Base-by-base conservation (phyloP, 2,888 invertebrate species). In the Microdon myrmicae region DNA sequence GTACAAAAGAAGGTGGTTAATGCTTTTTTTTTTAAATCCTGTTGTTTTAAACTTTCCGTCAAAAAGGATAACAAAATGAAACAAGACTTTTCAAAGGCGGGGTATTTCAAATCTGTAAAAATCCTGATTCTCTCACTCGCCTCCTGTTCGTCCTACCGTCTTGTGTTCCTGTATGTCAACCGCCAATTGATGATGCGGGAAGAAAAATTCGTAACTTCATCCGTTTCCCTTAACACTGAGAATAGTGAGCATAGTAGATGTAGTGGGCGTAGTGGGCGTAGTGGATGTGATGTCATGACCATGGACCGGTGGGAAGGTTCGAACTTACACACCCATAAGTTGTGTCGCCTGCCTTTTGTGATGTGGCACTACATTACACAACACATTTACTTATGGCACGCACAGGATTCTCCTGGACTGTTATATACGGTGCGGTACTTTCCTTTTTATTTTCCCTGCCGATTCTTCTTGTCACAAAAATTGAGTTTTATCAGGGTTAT, bases 381-480 rank as follows among this genome's bases (percentile, higher is more conserved):
- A 51, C 31, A 64, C 45, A 35, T 41, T 51, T 45, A 41, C 29
- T 37, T 47, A 17, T 19, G 25, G 39, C 61, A 64, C 64, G 64
- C 49, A 45, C n/a, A n/a, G 55, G 31, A 35, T 47, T 37, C 4
- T 48, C 14, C 7, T 7, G 9, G 13, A 9, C 28, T 22, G 20
- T n/a, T n/a, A n/a, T n/a, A n/a, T n/a, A n/a, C n/a, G n/a, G n/a
- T 14, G 14, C 2, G n/a, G 39, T 35, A 5, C 4, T 3, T 1
- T 4, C 6, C 17, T 16, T 35, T 17, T 23, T 16, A 19, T n/a
- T 35, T 9, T 8, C 8, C 1, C n/a, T 23, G 16, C 10, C 23
- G 25, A n/a, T n/a, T 19, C 26, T 19, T 35, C 28, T 26, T 8
- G 20, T 31, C 9, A n/a, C 26, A 32, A 10, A 39, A 49, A 49